Conservation (phyloP, 1,140 invertebrate genomes). For the Magallana gigas region DNA sequence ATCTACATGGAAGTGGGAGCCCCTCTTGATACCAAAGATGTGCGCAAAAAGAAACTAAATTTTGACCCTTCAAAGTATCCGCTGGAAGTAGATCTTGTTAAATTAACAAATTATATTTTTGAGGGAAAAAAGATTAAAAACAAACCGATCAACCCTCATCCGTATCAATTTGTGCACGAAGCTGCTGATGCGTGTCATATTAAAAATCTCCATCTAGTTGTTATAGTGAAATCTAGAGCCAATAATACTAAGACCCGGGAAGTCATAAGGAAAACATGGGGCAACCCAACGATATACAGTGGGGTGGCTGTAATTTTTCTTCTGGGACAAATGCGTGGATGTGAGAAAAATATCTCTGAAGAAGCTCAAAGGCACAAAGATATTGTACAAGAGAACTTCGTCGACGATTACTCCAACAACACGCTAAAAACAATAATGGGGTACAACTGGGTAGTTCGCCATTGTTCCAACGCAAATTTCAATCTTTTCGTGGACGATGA, state of each 20-base stretch:
- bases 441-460: constrained; percentile 56
- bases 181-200: constrained; percentile 23
- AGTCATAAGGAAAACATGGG: constrained; percentile 46
- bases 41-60: neutral
- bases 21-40: neutral
- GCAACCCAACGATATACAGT: neutral
- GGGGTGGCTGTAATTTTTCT: constrained; percentile 41
- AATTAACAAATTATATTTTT: constrained; percentile 1
- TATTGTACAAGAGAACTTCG: constrained; percentile 65
- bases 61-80: constrained; percentile 27
- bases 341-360: constrained; percentile 31
- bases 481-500: constrained; percentile 64
- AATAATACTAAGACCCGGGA: constrained; percentile 41
- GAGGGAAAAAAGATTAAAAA: constrained; percentile 14
- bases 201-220: constrained; percentile 39
- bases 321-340: constrained; percentile 33
- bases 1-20: neutral
- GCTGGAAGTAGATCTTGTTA: neutral
- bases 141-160: constrained; percentile 42
- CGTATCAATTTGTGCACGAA: constrained; percentile 41
- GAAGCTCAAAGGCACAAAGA: constrained; percentile 60
- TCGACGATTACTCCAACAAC: constrained; percentile 59
- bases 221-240: constrained; percentile 54
- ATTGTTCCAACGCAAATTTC: constrained; percentile 53
- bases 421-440: constrained; percentile 64